Conservation (phyloP, 30 jellyfish, hydroid and myxozoan genomes). For the Phacellophora camtschatica region DNA sequence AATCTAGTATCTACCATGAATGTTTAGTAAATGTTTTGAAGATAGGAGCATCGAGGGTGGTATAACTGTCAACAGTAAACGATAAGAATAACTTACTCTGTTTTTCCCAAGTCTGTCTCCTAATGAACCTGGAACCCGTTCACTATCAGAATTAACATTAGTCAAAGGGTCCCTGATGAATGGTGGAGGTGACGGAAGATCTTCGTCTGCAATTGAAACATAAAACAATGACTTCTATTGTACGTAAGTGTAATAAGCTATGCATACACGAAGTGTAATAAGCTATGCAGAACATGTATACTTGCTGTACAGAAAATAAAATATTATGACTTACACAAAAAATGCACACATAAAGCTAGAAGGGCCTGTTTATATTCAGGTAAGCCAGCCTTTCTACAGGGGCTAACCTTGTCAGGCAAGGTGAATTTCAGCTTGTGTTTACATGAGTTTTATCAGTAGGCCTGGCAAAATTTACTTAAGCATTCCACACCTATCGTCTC, state of each 20-base stretch:
- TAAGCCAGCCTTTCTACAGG: no score
- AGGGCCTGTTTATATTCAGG: no score
- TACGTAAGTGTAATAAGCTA: no score
- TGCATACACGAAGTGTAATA: background rate
- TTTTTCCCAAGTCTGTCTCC: slow-evolving; percentile 76
- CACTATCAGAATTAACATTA: slow-evolving; percentile 82
- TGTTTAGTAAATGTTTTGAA: background rate
- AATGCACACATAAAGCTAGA: no score
- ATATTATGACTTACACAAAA: no score
- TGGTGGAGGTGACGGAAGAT: slow-evolving; percentile 94
- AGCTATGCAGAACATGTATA: background rate
- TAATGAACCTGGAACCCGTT: slow-evolving; percentile 95
- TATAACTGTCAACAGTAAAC: background rate
- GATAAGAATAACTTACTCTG: slow-evolving; percentile 12
- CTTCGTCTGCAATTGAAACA: slow-evolving; percentile 64
- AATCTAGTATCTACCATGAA: no score
- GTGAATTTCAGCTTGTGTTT: no score
- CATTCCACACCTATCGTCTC: no score
- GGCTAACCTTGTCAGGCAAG: no score
- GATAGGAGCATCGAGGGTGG: background rate
- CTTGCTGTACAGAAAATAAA: no score
- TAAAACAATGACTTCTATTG: background rate
- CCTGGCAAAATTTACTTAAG: no score
- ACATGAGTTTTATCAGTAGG: no score
- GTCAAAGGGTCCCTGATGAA: slow-evolving; percentile 69